phyloP scores from a whole-genome alignment of 1,140 invertebrate genomes.

The Druon quercuslanigerum region DNA sequence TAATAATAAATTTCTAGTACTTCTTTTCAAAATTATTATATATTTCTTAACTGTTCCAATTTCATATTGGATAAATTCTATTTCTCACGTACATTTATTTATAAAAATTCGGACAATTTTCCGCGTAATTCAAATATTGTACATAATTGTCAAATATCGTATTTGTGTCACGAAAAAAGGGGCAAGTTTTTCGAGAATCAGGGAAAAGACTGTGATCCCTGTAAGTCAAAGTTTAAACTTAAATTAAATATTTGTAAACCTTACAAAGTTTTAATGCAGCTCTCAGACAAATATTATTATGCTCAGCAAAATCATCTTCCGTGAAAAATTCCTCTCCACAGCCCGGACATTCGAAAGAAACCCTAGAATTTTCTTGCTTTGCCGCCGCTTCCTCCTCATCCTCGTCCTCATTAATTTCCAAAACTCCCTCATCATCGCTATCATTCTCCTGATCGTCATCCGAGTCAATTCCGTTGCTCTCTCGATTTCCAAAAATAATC shows the following conservation, averaged over 20 bases:
- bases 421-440: constrained; percentile 34
- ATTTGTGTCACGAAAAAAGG: too few species aligned
- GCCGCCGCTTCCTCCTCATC: constrained; percentile 39
- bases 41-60: too few species aligned
- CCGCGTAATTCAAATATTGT: too few species aligned
- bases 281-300: constrained; percentile 1
- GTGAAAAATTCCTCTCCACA: constrained; percentile 15
- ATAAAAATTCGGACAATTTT: too few species aligned
- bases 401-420: constrained; percentile 44
- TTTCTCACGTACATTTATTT: too few species aligned
- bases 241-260: background rate
- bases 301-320: constrained; percentile 3
- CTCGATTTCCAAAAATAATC: constrained; percentile 10
- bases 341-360: constrained; percentile 2
- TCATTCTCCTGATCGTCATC: constrained; percentile 40
- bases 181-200: too few species aligned
- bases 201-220: too few species aligned
- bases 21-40: too few species aligned
- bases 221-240: too few species aligned
- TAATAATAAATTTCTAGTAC: too few species aligned
- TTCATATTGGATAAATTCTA: too few species aligned
- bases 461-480: constrained; percentile 39
- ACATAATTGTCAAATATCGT: too few species aligned
- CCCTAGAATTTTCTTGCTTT: background rate
- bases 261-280: constrained; percentile 16